A percentile compares a stretch with the other conserved stretches of the same genome.
phyloP scores from a whole-genome alignment of 2,888 invertebrate species.

The Aphidius colemani region DNA sequence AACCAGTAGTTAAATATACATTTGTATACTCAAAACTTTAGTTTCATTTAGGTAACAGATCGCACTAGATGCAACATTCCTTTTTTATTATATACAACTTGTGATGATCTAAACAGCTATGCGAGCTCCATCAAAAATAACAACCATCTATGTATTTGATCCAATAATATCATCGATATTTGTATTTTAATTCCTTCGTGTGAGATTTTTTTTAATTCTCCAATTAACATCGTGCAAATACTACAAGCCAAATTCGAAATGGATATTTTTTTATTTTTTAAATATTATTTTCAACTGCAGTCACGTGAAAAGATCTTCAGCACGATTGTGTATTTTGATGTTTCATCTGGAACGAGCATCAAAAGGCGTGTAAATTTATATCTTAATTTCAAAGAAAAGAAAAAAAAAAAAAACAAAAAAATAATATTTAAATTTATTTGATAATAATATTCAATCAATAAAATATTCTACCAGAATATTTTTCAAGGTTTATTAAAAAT shows the following conservation, averaged over 20 bases:
- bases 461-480: too few relatives aligned
- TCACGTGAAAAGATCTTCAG: constrained; percentile 1
- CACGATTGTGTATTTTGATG: too few relatives aligned
- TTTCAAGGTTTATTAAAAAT: too few relatives aligned
- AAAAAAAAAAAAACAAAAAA: too few relatives aligned
- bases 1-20: neutral
- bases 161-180: too few relatives aligned
- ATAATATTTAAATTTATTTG: too few relatives aligned
- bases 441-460: too few relatives aligned
- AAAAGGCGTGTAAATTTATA: too few relatives aligned
- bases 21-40: neutral
- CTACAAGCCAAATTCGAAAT: constrained; percentile 3
- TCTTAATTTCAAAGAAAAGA: too few relatives aligned
- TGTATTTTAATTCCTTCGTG: neutral
- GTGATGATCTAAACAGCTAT: constrained; percentile 49
- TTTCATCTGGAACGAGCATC: too few relatives aligned
- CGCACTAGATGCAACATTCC: neutral
- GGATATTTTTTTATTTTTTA: neutral
- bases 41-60: neutral
- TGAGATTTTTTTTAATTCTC: constrained; percentile 8
- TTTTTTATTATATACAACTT: constrained; percentile 26
- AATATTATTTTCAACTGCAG: neutral
- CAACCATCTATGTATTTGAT: too few relatives aligned
- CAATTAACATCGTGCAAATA: neutral
- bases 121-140: constrained; percentile 31